Base-by-base conservation (phyloP, 2,797 vertebrate species). In the Buphagus erythrorhynchus region DNA sequence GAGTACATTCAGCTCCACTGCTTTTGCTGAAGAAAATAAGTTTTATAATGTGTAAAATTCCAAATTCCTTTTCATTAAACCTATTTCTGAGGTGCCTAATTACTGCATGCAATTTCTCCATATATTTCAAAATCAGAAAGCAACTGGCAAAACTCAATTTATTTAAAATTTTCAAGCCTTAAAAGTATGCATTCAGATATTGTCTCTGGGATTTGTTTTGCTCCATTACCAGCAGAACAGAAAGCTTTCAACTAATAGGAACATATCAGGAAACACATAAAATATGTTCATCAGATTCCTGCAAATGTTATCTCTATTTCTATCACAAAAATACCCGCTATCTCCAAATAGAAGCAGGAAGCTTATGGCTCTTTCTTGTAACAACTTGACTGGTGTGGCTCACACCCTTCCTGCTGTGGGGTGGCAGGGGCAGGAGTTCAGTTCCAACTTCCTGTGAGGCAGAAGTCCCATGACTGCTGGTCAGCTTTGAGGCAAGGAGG, bases 271-370 rank as follows among this genome's bases (percentile, higher is more conserved):
- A 83, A 84, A 77, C 40, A 67, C 59, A 85, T 49, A 88, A 88
- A 95, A 43, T 59, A n/a, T 19, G 54, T 91, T 86, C 71, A 93
- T 93, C 82, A 68, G 58, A 81, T 55, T 79, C 63, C 51, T 90
- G 78, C 65, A 46, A 52, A 67, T 12, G 35, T 81, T 90, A 93
- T 94, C 91, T 94, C 68, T 57, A 5, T 33, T 86, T 85, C 76
- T 57, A 83, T 90, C 91, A 84, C 33, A 58, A 73, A 93, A 95
- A 83, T 81, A 81, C 35, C 14, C 20, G 1, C 40, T 88, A 69
- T 88, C 85, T 95, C 85, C 62, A 90, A 68, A 61, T 1, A 66
- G 86, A 89, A 91, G 91, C 93, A 96, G 94, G 95, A 96, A 94
- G 69, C 87, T 90, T 49, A 83, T n/a, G 74, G 51, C 48, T 93